A percentile compares a stretch with the other conserved stretches of the same genome.
phyloP scores from a whole-genome alignment of 2,797 vertebrate genomes.

The Amblyopsis hoosieri region DNA sequence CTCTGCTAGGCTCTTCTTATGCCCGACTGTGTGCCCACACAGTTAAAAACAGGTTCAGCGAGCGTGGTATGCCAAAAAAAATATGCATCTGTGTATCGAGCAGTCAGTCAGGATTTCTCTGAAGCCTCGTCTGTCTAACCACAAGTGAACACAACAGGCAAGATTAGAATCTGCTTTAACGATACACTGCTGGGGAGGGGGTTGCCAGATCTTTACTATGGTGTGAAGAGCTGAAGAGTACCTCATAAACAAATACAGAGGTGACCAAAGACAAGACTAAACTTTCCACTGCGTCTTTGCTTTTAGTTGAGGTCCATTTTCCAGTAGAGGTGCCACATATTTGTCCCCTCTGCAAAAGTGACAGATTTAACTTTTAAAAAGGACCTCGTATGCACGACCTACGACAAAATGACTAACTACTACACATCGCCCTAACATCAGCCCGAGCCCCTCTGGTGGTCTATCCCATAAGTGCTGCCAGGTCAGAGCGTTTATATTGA shows the following conservation, averaged over 20 bases:
- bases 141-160: slow-evolving; percentile 42
- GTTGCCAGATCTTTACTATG: slow-evolving; percentile 23
- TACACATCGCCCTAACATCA: slow-evolving; percentile 28
- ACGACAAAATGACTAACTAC: slow-evolving; percentile 42
- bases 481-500: slow-evolving; percentile 10
- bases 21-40: slow-evolving; percentile 69
- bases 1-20: slow-evolving; percentile 37
- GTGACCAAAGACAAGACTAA: slow-evolving; percentile 14
- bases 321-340: slow-evolving; percentile 47
- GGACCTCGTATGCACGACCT: slow-evolving; percentile 37
- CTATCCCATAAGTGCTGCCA: slow-evolving; percentile 30
- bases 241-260: slow-evolving; percentile 25
- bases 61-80: slow-evolving; percentile 74
- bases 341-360: slow-evolving; percentile 27
- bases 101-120: slow-evolving; percentile 44
- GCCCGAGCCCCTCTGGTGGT: slow-evolving; percentile 12
- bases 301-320: slow-evolving; percentile 35
- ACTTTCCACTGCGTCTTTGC: slow-evolving; percentile 21
- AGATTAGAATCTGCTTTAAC: slow-evolving; percentile 58
- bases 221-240: slow-evolving; percentile 28
- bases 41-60: slow-evolving; percentile 75
- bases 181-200: slow-evolving; percentile 19
- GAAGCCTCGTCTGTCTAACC: slow-evolving; percentile 42
- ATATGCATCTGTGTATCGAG: slow-evolving; percentile 69
- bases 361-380: slow-evolving; percentile 27